These are phyloP conservation scores for Heliornis fulica DNA, from an alignment of 2,113 vertebrate genomes.

Conservation along the genomic window DNA sequence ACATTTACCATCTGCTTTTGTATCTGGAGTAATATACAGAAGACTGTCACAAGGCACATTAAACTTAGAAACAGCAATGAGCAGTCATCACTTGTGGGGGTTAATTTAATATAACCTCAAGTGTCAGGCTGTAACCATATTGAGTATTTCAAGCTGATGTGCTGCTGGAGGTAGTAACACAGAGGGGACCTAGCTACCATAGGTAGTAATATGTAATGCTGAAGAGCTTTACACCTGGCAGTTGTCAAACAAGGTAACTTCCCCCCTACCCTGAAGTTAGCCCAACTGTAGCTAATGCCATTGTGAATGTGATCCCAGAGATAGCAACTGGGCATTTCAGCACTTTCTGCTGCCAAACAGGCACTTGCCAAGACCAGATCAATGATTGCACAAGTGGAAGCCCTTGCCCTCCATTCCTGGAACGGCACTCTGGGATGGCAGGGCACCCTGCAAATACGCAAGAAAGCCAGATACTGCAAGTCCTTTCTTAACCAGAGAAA, in stretches of 20 bases:
- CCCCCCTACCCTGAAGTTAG: neutral
- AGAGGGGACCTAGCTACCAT: neutral
- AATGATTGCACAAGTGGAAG: conserved; percentile 48
- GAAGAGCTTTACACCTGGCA: neutral
- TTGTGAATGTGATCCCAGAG: neutral
- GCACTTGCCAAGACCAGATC: conserved; percentile 32
- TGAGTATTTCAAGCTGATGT: neutral
- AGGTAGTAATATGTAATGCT: neutral
- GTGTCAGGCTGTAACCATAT: neutral
- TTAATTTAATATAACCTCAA: neutral
- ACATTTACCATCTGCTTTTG: neutral
- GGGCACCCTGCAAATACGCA: conserved; percentile 21
- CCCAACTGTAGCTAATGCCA: neutral
- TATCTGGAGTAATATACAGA: neutral
- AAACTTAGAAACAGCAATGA: neutral
- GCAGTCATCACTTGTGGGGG: neutral
- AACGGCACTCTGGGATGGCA: neutral
- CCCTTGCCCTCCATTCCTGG: conserved; percentile 5
- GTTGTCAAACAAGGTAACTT: neutral
- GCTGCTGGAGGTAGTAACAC: conserved; percentile 22
- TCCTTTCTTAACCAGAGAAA: conserved; percentile 22
- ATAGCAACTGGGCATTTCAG: conserved; percentile 10
- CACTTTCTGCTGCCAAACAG: neutral
- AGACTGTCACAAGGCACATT: neutral
- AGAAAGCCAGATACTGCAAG: neutral